phyloP scores from a whole-genome alignment of 2,113 vertebrate species.

The Butorides virescens region DNA sequence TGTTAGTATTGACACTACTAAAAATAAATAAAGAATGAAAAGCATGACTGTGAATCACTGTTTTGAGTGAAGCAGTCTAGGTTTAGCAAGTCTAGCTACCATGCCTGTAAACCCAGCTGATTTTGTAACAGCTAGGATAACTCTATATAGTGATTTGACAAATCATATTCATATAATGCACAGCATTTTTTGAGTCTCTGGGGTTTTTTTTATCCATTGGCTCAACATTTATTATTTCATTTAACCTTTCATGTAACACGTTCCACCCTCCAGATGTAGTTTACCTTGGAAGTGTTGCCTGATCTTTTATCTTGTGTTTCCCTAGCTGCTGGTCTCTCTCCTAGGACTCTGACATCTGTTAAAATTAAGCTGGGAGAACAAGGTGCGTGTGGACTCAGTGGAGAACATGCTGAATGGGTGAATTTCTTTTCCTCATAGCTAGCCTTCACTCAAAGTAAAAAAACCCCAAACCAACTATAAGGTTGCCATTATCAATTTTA shows the following conservation, averaged over 20 bases:
- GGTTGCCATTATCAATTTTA: background rate
- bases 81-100: background rate
- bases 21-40: conserved; percentile 17
- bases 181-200: background rate
- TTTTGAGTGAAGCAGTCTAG: background rate
- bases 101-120: background rate
- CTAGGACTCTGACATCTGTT: background rate
- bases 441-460: background rate
- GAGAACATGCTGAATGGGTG: background rate
- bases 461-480: background rate
- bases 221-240: background rate
- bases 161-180: background rate
- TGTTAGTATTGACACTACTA: background rate
- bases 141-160: background rate
- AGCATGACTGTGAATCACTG: conserved; percentile 30
- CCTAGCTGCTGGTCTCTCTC: background rate
- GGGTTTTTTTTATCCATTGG: background rate
- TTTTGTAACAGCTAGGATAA: background rate
- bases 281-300: background rate
- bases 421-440: background rate
- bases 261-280: background rate
- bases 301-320: background rate
- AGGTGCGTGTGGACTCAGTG: background rate
- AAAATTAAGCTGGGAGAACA: background rate
- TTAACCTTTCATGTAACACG: background rate